Base-by-base conservation (phyloP, 1,140 invertebrate species). In the Cryptotermes secundus region DNA sequence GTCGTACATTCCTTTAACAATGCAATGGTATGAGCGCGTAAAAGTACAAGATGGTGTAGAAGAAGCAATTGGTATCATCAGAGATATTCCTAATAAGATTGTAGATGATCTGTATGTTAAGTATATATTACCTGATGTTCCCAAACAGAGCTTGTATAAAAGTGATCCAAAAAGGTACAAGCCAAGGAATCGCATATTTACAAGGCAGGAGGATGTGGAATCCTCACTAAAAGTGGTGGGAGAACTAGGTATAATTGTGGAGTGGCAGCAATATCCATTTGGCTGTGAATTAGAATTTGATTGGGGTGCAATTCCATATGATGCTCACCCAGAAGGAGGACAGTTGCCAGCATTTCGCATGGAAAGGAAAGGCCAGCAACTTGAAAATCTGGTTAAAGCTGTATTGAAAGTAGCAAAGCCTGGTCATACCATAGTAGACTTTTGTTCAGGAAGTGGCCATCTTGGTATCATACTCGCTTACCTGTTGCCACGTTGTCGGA, bases 391-490 rank as follows among this genome's bases (percentile, higher is more conserved):
- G 85, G 94, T 93, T n/a, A 93, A 94, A 87, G 94, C 96, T 34
- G 94, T 97, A 0, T 88, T 95, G 2, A 92, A 93, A 80, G 89
- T 97, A 80, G 94, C 93, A 0, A 84, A 86, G 72, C 82, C 86
- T 36, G 86, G 90, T 84, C 87, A 93, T 86, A 90, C 92, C 26
- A 97, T 99, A 86, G 96, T 99, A 4, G 98, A 99, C 89, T 99
- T 99, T 90, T 99, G 98, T 90, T 96, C 96, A 87, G 98, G 97
- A 6, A 95, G 96, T 86, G 97, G 97, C 4, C 97, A 99, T 90
- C 90, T 99, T 85, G 97, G 97, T 9, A 95, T 99, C 86, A 87
- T 98, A 9, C 88, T 98, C 59, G 97, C 97, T 0, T 91, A 95
- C 86, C 89, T 96, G 34, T 89, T 98, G 72, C 97, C 97, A 12